Conservation (phyloP, 2,888 invertebrate genomes). For the Clitarchus hookeri region DNA sequence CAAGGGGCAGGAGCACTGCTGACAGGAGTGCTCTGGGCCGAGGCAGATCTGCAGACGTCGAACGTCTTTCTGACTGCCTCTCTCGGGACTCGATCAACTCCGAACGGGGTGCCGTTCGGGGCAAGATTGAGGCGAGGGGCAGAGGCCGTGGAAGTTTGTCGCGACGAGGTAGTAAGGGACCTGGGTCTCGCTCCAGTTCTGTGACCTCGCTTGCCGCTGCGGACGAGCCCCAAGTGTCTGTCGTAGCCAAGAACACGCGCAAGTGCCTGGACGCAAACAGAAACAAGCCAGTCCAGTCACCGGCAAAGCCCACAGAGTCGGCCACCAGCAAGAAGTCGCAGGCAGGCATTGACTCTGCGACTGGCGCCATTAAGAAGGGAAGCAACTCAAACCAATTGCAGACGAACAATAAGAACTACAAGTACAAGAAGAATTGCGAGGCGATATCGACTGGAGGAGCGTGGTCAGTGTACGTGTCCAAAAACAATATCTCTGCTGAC, state of each 20-base stretch:
- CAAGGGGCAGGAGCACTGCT: background rate
- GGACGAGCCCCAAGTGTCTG: slow-evolving; percentile 1
- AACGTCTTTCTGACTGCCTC: background rate
- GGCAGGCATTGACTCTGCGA: background rate
- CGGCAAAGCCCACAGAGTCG: too few species aligned
- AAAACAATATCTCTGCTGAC: background rate
- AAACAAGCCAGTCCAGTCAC: background rate
- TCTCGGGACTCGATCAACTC: too few species aligned
- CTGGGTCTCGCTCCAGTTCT: slow-evolving; percentile 28
- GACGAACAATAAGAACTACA: background rate
- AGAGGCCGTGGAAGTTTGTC: slow-evolving; percentile 29
- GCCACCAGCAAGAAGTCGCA: background rate
- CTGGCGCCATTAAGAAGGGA: background rate
- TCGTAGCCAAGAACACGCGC: background rate
- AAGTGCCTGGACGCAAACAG: background rate
- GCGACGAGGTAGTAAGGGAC: background rate
- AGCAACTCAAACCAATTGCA: background rate
- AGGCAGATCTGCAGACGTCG: background rate
- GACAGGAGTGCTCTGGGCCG: background rate
- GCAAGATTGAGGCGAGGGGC: slow-evolving; percentile 14
- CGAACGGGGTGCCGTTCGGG: background rate
- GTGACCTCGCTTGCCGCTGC: slow-evolving; percentile 21
- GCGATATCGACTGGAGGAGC: background rate
- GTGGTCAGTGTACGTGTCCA: background rate
- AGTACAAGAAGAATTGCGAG: background rate